These are phyloP conservation scores for Drosophila siamana DNA, from an alignment of 2,888 invertebrate genomes.

Conservation along the genomic window DNA sequence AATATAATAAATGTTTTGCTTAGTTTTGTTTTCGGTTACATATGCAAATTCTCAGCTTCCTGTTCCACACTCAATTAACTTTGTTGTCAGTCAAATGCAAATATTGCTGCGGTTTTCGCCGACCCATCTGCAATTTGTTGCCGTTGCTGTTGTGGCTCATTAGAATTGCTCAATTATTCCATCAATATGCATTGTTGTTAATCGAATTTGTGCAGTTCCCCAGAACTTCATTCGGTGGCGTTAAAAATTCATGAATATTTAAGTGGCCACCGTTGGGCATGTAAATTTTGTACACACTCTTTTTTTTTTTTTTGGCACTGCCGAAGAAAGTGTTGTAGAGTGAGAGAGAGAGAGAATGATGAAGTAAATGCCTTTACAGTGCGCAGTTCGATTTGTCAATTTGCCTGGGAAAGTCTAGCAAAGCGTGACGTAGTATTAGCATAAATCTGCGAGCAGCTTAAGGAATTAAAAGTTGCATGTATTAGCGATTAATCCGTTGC, in stretches of 20 bases:
- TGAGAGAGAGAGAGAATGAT: no score
- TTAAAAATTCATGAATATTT: constrained; percentile 76
- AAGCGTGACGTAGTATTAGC: constrained; percentile 61
- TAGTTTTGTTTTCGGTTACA: constrained; percentile 25
- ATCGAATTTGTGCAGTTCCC: constrained; percentile 68
- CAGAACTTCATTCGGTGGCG: constrained; percentile 28
- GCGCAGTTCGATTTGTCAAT: constrained; percentile 30
- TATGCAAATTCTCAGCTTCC: constrained; percentile 65
- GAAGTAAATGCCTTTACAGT: constrained; percentile 21
- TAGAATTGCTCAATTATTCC: constrained; percentile 84
- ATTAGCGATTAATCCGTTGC: constrained; percentile 5
- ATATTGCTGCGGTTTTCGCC: constrained; percentile 69
- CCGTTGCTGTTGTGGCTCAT: constrained; percentile 69
- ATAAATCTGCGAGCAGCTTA: not conserved
- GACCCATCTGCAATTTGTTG: constrained; percentile 69
- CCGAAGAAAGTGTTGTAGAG: not conserved
- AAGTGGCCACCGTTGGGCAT: constrained; percentile 55
- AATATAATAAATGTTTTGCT: constrained; percentile 76
- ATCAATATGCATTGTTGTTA: constrained; percentile 81
- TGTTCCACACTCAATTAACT: constrained; percentile 81
- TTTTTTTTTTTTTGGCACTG: constrained; percentile 1
- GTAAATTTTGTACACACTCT: constrained; percentile 18
- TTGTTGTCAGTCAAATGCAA: constrained; percentile 81
- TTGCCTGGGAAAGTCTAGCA: constrained; percentile 64
- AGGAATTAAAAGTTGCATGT: not conserved